Evolutionary conservation across 37 sponge, comb jelly and placozoan species (phyloP), one percentile per base, ranked within the genome.

Genomic region (Cladorhizidae sp.): DNA sequence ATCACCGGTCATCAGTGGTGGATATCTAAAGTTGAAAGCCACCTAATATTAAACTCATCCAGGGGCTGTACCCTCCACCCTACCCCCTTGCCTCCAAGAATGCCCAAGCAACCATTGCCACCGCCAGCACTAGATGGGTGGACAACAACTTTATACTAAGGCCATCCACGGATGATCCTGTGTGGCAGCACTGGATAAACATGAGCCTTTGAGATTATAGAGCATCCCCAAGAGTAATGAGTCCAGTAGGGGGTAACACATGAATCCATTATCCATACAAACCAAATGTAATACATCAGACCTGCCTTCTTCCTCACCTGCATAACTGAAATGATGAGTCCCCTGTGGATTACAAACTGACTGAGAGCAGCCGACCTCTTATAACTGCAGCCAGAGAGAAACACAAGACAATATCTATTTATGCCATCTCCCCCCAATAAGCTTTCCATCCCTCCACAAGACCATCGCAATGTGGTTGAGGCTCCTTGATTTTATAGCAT

Each of bases 321-420:
- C 97, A 97, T 97, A 42, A 88, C 93, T n/a, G 97, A 91, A 45
- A 97, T 97, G 62, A 97, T 94, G 35, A 97, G 85, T 26, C 97
- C 95, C 71, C 97, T 75, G 88, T 97, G 95, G 50, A 94, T 97
- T 29, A 94, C 93, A 94, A 97, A 97, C 83, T 97, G 97, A 80
- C 95, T 91, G 29, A 97, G 83, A 38, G 94, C 85, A 6, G 97
- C 94, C 0, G 95, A 94, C 28, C 97, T 51, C 74, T 97, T 97
- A 74, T 97, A 97, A 73, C 97, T 96, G 64, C 18, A 81, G 50
- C 12, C 25, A 14, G 17, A 23, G 37, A 76, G 2, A 41, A 43
- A 14, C 50, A 29, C 36, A 68, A 36, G 39, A 68, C 35, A 68
- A 21, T 3, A 25, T 21, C 14, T 49, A 28, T 52, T 0, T 9